Evolutionary conservation across 2,113 vertebrate species (phyloP).

Genomic region (Embiotoca jacksoni): DNA sequence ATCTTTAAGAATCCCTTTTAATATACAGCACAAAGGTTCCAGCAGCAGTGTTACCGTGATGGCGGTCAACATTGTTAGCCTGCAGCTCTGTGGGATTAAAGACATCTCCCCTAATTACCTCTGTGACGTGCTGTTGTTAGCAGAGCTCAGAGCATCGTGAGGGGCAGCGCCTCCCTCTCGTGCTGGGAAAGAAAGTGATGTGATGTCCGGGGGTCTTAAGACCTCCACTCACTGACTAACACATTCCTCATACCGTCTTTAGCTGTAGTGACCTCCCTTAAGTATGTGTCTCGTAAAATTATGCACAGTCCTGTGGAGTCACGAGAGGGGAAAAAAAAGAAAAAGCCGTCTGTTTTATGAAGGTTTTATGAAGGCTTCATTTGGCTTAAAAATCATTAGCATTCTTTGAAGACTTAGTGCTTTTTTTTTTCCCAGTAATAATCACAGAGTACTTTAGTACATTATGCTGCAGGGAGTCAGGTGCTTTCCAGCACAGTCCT

Average conservation of each 20-base stretch:
- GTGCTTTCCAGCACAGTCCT: slow-evolving; percentile 63
- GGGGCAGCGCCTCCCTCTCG: slow-evolving; percentile 18
- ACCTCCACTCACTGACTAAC: slow-evolving; percentile 7
- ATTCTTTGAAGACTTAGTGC: slow-evolving; percentile 78
- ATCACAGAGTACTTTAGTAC: slow-evolving; percentile 53
- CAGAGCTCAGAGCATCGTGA: not conserved
- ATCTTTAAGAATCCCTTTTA: not conserved
- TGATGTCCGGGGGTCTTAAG: not conserved
- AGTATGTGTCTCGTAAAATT: not conserved
- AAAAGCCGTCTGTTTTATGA: slow-evolving; percentile 47
- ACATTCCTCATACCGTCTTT: slow-evolving; percentile 44
- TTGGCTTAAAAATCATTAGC: slow-evolving; percentile 77
- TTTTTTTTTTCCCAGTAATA: slow-evolving; percentile 22
- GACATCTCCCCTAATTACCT: slow-evolving; percentile 55
- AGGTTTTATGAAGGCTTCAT: slow-evolving; percentile 70
- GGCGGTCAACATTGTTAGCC: slow-evolving; percentile 8
- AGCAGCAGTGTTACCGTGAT: not conserved
- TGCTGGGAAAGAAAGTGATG: slow-evolving; percentile 31
- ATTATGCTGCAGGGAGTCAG: slow-evolving; percentile 70
- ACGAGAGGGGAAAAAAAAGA: not conserved
- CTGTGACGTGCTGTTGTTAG: not conserved
- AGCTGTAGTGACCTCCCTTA: not conserved
- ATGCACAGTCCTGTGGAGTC: slow-evolving; percentile 49
- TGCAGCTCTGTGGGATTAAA: slow-evolving; percentile 43
- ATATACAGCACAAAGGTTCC: slow-evolving; percentile 10